Conservation (phyloP, 2,888 invertebrate genomes). For the Zeuzera pyrina region DNA sequence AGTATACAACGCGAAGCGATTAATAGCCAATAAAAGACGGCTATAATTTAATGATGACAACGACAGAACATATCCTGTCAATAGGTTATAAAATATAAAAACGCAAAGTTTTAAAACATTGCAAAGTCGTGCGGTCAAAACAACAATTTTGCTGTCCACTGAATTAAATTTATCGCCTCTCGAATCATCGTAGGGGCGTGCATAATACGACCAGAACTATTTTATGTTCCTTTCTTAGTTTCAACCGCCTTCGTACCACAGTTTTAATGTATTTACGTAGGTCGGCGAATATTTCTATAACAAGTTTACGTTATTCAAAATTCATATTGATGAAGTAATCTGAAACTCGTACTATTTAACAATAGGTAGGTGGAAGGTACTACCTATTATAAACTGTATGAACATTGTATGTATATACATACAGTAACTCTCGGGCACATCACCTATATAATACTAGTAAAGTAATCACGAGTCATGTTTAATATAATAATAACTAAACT, state of each 20-base stretch:
- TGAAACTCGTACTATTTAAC: no score
- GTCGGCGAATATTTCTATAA: slow-evolving; percentile 1
- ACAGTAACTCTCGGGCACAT: no score
- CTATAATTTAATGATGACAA: slow-evolving; percentile 28
- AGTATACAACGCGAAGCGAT: no score
- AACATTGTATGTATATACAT: no score
- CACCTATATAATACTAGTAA: no score
- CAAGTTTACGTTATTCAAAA: slow-evolving; percentile 1
- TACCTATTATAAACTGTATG: no score
- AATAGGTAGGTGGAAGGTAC: no score
- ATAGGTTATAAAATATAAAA: slow-evolving; percentile 37
- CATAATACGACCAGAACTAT: slow-evolving; percentile 61
- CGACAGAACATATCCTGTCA: slow-evolving; percentile 36
- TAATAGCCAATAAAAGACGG: background rate
- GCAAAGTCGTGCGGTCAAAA: slow-evolving; percentile 57
- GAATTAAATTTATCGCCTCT: slow-evolving; percentile 61
- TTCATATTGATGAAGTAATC: slow-evolving; percentile 1
- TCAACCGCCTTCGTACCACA: slow-evolving; percentile 34
- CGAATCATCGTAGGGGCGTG: slow-evolving; percentile 67
- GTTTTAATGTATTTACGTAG: slow-evolving; percentile 26
- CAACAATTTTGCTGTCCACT: slow-evolving; percentile 69
- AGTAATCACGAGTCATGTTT: no score
- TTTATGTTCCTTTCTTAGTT: slow-evolving; percentile 55
- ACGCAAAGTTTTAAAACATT: slow-evolving; percentile 31
- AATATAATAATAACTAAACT: no score